Conservation (phyloP, 2,797 vertebrate species). For the Zalophus californianus region DNA sequence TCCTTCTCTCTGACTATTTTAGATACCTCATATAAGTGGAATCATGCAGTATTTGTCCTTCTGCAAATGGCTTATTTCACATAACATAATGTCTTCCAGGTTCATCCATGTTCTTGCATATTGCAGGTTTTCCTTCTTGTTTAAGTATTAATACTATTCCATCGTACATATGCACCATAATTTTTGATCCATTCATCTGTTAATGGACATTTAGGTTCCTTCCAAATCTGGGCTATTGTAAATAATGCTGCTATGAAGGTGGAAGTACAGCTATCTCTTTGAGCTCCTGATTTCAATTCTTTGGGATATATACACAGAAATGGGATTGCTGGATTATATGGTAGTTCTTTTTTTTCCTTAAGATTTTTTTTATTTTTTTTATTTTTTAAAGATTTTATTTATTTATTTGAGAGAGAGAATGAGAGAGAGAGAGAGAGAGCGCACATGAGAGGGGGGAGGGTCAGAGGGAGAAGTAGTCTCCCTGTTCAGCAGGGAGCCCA, state of each 20-base stretch:
- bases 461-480: not conserved
- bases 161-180: too few species aligned
- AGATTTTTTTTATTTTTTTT: not conserved
- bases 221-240: not conserved
- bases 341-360: not conserved
- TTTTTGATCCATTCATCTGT: not conserved
- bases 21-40: not conserved
- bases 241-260: not conserved
- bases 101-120: not conserved
- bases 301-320: not conserved
- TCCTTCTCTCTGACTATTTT: not conserved
- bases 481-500: not conserved
- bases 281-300: not conserved
- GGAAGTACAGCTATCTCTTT: not conserved
- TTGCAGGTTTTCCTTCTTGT: not conserved
- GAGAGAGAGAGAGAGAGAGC: not conserved
- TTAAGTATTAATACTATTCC: not conserved
- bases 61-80: not conserved
- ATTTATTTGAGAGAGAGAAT: not conserved
- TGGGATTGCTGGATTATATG: not conserved
- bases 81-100: not conserved
- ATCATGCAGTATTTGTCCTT: not conserved
- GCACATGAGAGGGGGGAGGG: not conserved
- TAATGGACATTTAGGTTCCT: not conserved
- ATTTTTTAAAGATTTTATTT: not conserved